A percentile compares a stretch with the other conserved stretches of the same genome.
Conservation (phyloP, 1,140 invertebrate species). For the Heliconius himera region DNA sequence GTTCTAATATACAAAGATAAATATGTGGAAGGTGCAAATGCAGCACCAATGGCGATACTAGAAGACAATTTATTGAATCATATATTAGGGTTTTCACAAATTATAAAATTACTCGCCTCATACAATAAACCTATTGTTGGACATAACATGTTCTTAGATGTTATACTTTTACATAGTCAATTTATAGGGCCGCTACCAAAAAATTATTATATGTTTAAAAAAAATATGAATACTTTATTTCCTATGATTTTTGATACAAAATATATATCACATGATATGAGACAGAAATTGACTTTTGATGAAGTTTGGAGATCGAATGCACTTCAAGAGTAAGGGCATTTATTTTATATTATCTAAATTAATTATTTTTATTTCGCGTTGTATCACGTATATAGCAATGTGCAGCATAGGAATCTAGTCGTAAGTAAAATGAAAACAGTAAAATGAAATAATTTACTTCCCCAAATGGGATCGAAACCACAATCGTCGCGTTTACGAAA, state of each 20-base stretch:
- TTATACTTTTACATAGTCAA: slow-evolving; percentile 87
- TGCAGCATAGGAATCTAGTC: too few species aligned
- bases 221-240: slow-evolving; percentile 84
- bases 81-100: slow-evolving; percentile 85
- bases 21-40: slow-evolving; percentile 65
- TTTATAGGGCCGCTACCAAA: slow-evolving; percentile 87
- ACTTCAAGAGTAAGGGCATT: slow-evolving; percentile 75
- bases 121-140: slow-evolving; percentile 87
- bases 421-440: too few species aligned
- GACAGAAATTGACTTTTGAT: slow-evolving; percentile 69
- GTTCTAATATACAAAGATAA: slow-evolving; percentile 78
- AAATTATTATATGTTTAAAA: slow-evolving; percentile 86
- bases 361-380: slow-evolving; percentile 26
- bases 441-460: too few species aligned
- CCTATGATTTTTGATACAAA: slow-evolving; percentile 89
- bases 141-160: slow-evolving; percentile 88
- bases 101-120: slow-evolving; percentile 83
- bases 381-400: too few species aligned
- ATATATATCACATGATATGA: slow-evolving; percentile 84
- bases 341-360: slow-evolving; percentile 30
- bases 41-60: slow-evolving; percentile 60
- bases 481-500: too few species aligned
- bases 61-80: slow-evolving; percentile 80
- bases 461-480: too few species aligned
- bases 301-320: slow-evolving; percentile 80